Conservation (phyloP, 2,113 vertebrate genomes). For the Xerus inauris region DNA sequence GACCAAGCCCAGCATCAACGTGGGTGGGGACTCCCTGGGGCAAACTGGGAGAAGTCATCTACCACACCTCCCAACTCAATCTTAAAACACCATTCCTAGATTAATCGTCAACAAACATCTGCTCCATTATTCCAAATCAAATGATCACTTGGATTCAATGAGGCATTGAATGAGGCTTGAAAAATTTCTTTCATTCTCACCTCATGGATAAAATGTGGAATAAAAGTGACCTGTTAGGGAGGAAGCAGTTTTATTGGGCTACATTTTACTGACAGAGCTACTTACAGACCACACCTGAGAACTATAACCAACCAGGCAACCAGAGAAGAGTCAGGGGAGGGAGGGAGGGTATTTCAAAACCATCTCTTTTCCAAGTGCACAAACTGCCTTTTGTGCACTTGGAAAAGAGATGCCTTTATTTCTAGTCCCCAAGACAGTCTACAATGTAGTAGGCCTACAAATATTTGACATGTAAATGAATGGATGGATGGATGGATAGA, state of each 20-base stretch:
- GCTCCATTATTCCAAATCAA: not conserved
- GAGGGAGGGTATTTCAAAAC: not conserved
- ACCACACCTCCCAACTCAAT: not conserved
- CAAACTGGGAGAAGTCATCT: not conserved
- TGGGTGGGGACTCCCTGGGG: not conserved
- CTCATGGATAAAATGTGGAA: not conserved
- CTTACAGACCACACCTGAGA: not conserved
- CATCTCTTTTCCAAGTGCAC: not conserved
- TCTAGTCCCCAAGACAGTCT: not conserved
- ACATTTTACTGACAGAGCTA: not conserved
- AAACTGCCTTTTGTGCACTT: not conserved
- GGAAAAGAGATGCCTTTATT: no score
- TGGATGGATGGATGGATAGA: not conserved
- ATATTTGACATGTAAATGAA: not conserved
- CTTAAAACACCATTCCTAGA: not conserved
- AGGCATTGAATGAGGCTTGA: not conserved
- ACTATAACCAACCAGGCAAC: not conserved
- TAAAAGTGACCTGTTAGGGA: not conserved
- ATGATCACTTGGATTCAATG: not conserved
- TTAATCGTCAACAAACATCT: not conserved
- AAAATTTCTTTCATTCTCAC: not conserved
- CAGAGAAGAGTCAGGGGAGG: not conserved
- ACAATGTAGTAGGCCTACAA: not conserved
- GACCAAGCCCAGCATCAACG: not conserved
- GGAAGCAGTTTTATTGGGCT: not conserved